Evolutionary conservation across 2,113 vertebrate genomes (phyloP).

Genomic region (Tichodroma muraria): DNA sequence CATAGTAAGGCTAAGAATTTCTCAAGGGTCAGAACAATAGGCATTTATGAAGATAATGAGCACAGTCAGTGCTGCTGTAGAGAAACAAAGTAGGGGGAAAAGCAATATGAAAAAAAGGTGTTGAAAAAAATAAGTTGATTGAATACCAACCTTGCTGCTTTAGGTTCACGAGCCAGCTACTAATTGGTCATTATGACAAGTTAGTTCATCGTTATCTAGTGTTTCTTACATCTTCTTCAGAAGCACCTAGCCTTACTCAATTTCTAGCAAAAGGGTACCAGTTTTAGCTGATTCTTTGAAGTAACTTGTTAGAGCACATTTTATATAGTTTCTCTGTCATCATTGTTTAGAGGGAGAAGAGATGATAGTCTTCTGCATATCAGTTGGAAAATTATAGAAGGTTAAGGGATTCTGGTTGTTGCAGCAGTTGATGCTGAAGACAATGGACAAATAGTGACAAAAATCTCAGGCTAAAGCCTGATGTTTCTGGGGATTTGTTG

Average conservation of each 20-base stretch:
- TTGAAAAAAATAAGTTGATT: not conserved
- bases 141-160: not conserved
- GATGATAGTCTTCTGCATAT: not conserved
- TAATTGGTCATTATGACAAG: slow-evolving; percentile 17
- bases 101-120: not conserved
- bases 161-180: not conserved
- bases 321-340: not conserved
- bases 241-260: not conserved
- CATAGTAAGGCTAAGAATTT: not conserved
- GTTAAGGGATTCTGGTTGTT: not conserved
- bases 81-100: not conserved
- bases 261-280: not conserved
- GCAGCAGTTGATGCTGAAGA: not conserved
- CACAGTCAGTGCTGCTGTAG: not conserved
- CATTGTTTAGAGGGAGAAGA: not conserved
- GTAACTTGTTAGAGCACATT: not conserved
- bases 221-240: not conserved
- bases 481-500: not conserved
- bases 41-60: slow-evolving; percentile 24
- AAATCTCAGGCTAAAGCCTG: not conserved
- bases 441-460: not conserved
- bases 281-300: not conserved
- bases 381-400: not conserved
- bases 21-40: not conserved
- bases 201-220: not conserved